Conservation (phyloP, 2,888 invertebrate species). For the Tetragonula carbonaria region DNA sequence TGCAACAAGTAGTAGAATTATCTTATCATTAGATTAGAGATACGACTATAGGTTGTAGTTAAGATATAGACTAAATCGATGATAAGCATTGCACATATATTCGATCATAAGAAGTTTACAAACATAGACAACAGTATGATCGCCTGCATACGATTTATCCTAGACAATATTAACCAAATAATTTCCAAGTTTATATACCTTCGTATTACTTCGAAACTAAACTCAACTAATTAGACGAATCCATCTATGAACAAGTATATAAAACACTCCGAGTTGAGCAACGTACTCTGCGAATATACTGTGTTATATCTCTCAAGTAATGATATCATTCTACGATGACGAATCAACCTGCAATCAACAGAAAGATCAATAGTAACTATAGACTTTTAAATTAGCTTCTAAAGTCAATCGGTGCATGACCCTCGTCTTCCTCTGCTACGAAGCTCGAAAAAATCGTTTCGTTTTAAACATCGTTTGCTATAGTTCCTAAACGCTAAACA, state of each 20-base stretch:
- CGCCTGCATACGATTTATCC: too few relatives aligned
- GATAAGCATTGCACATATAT: too few relatives aligned
- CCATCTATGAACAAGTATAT: too few relatives aligned
- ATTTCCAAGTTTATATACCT: neutral
- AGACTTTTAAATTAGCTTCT: slow-evolving; percentile 62
- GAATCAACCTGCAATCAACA: too few relatives aligned
- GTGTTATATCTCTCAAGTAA: neutral
- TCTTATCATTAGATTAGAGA: too few relatives aligned
- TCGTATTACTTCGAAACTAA: neutral
- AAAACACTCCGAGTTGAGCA: too few relatives aligned
- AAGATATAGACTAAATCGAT: too few relatives aligned
- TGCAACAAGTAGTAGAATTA: too few relatives aligned
- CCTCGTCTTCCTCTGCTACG: slow-evolving; percentile 16
- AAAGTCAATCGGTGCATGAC: slow-evolving; percentile 65
- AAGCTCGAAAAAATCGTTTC: slow-evolving; percentile 7
- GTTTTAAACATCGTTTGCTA: slow-evolving; percentile 23
- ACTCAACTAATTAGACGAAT: neutral
- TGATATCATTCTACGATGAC: neutral
- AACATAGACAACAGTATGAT: too few relatives aligned
- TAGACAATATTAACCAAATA: neutral
- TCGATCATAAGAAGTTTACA: too few relatives aligned
- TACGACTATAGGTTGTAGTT: too few relatives aligned
- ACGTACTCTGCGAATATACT: too few relatives aligned
- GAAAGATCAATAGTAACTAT: slow-evolving; percentile 36
- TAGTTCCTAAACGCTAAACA: neutral